Percentiles rank a stretch among this genome's conserved stretches.
These are phyloP conservation scores for Ctenopoma multispine DNA, from an alignment of 2,797 vertebrate species.

Conservation along the genomic window DNA sequence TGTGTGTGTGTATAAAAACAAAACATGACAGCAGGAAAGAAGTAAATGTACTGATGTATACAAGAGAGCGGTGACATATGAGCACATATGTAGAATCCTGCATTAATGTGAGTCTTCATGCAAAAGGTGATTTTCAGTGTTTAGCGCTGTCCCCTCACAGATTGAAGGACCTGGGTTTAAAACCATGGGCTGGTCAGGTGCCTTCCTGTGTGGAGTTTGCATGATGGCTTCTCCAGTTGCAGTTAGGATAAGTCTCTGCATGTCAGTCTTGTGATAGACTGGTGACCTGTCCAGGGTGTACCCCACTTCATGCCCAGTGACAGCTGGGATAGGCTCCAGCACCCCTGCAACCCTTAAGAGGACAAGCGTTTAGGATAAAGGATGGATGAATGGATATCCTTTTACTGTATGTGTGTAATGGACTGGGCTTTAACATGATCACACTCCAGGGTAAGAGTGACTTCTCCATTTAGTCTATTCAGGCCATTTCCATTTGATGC, in stretches of 20 bases:
- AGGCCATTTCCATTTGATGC: conserved; percentile 53
- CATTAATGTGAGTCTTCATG: conserved; percentile 9
- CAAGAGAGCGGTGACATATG: conserved; percentile 4
- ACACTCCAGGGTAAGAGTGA: conserved; percentile 66
- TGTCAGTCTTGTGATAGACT: too few species aligned
- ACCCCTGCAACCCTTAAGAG: too few species aligned
- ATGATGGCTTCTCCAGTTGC: too few species aligned
- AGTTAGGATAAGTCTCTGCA: too few species aligned
- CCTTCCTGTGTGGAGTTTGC: too few species aligned
- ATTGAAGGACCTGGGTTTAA: too few species aligned
- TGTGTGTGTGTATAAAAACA: background rate
- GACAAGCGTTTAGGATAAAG: too few species aligned
- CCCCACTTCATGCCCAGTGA: too few species aligned
- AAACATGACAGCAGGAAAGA: background rate
- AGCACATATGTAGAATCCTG: background rate
- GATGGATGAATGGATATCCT: conserved; percentile 16
- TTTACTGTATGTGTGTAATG: conserved; percentile 60
- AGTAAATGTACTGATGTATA: conserved; percentile 1
- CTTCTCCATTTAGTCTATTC: conserved; percentile 57
- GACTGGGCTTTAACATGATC: conserved; percentile 60
- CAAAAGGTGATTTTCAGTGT: background rate
- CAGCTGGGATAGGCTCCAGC: too few species aligned
- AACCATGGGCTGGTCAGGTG: too few species aligned
- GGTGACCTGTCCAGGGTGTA: too few species aligned
- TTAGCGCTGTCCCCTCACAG: too few species aligned